These are phyloP conservation scores for Phaedon cochleariae DNA, from an alignment of 2,888 invertebrate species.

Conservation along the genomic window DNA sequence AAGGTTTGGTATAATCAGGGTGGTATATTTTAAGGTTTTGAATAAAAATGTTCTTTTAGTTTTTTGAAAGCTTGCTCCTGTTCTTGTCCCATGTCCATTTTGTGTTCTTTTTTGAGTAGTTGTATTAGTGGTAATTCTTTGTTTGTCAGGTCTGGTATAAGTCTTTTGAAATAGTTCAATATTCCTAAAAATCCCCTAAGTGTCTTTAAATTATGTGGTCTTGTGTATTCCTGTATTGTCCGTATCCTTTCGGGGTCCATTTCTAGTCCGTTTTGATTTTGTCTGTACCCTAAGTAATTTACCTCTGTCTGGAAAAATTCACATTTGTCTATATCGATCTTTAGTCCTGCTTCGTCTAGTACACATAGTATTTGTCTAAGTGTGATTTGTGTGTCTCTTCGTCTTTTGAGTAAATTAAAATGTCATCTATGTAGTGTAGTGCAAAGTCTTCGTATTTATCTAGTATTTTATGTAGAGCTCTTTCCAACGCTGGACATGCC, in stretches of 20 bases:
- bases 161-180: constrained; percentile 22
- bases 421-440: constrained; percentile 1
- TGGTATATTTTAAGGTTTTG: constrained; percentile 12
- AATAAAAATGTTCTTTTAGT: constrained; percentile 11
- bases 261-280: too few species aligned
- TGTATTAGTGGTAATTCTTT: too few species aligned
- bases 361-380: neutral
- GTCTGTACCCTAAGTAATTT: neutral
- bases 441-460: neutral
- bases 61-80: constrained; percentile 17
- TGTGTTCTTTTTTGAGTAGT: constrained; percentile 22
- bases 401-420: neutral
- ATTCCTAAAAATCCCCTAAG: constrained; percentile 24
- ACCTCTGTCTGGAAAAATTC: too few species aligned
- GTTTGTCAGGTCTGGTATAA: constrained; percentile 14
- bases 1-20: constrained; percentile 6
- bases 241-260: neutral
- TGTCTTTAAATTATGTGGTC: neutral
- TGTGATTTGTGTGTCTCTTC: neutral
- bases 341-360: neutral
- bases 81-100: constrained; percentile 17
- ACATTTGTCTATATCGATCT: neutral
- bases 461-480: too few species aligned
- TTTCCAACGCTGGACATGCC: too few species aligned
- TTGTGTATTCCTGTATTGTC: neutral